Conservation (phyloP, 1,140 invertebrate species). For the Caenorhabditis tropicalis region DNA sequence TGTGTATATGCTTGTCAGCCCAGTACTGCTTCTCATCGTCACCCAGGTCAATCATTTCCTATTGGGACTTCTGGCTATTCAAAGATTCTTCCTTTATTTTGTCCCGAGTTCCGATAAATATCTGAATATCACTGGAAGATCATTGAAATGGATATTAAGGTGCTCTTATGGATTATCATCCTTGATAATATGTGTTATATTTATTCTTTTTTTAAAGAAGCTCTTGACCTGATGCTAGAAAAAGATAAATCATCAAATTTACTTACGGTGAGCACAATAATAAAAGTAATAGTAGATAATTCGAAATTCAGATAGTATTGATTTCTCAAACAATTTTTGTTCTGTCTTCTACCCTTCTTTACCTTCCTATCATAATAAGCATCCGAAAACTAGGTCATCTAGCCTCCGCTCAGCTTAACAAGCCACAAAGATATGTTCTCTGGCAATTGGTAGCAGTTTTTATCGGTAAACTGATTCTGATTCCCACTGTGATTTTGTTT, state of each 20-base stretch:
- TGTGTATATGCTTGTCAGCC: not conserved
- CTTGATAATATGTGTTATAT: no score
- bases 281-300: no score
- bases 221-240: no score
- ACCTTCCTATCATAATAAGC: not conserved
- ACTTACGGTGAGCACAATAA: no score
- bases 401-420: not conserved
- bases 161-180: no score
- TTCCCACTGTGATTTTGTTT: no score
- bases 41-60: not conserved
- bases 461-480: not conserved
- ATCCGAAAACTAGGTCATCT: not conserved
- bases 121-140: not conserved
- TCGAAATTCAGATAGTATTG: no score
- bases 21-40: not conserved
- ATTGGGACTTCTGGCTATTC: not conserved
- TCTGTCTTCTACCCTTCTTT: not conserved
- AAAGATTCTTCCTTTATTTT: not conserved
- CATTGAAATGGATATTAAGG: not conserved
- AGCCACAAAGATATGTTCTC: not conserved
- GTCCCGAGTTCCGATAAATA: not conserved
- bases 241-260: no score
- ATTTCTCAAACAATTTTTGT: no score
- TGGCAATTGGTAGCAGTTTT: not conserved
- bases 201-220: no score